Conservation (phyloP, 2,888 invertebrate species). For the Andrena camellia region DNA sequence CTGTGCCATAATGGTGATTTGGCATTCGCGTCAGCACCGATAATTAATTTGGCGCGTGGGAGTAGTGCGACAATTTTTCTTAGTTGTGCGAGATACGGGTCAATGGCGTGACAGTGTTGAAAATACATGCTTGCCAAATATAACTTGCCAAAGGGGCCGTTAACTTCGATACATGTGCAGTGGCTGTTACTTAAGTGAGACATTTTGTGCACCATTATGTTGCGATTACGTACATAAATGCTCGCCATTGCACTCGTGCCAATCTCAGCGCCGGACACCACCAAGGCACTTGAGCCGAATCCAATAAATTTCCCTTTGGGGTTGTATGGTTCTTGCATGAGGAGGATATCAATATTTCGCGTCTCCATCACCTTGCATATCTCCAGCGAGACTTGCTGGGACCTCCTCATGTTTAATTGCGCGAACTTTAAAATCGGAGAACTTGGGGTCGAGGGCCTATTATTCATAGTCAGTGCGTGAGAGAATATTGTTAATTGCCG, state of each 20-base stretch:
- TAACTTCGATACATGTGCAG: conserved; percentile 3
- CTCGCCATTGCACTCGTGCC: neutral
- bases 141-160: neutral
- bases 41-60: neutral
- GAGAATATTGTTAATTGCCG: too few species aligned
- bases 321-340: too few species aligned
- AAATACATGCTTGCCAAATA: conserved; percentile 5
- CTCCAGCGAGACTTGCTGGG: too few species aligned
- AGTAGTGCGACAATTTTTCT: neutral
- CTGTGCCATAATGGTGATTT: neutral
- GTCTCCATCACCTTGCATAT: too few species aligned
- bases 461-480: too few species aligned
- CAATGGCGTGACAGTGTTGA: neutral
- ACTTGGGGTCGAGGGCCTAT: too few species aligned
- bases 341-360: too few species aligned
- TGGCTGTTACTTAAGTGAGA: neutral
- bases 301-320: neutral
- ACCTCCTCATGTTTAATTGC: too few species aligned
- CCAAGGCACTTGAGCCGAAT: neutral
- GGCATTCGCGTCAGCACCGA: neutral
- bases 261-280: neutral
- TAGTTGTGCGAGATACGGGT: neutral
- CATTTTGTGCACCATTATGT: neutral
- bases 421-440: too few species aligned
- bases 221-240: neutral